These are phyloP conservation scores for Frankliniella fusca DNA, from an alignment of 2,888 invertebrate species.

Conservation along the genomic window DNA sequence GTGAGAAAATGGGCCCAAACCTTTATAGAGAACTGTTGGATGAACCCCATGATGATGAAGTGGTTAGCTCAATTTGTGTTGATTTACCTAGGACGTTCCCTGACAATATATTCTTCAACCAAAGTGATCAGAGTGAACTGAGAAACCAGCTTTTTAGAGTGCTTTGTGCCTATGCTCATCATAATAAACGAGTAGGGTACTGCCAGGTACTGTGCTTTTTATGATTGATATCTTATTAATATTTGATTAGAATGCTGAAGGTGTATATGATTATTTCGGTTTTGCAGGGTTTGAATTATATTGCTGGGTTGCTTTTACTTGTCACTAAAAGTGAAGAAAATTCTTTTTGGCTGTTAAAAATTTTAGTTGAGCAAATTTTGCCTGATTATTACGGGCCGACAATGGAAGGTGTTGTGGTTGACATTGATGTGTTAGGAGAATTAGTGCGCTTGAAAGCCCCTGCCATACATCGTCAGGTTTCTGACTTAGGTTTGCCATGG, in stretches of 20 bases:
- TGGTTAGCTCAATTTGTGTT: conserved; percentile 77
- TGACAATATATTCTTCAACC: conserved; percentile 85
- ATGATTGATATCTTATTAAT: background rate
- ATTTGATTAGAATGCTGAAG: conserved; percentile 26
- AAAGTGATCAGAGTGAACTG: conserved; percentile 58
- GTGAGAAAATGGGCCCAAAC: conserved; percentile 51
- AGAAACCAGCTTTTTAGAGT: conserved; percentile 78
- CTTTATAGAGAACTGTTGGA: conserved; percentile 58
- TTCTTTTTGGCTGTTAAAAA: conserved; percentile 88
- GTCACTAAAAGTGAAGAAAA: conserved; percentile 86
- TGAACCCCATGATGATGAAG: conserved; percentile 63
- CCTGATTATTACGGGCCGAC: conserved; percentile 84
- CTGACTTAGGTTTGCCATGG: conserved; percentile 73
- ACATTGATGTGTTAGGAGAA: conserved; percentile 85
- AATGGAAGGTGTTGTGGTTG: conserved; percentile 84
- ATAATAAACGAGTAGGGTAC: conserved; percentile 82
- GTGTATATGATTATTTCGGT: conserved; percentile 1
- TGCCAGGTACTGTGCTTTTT: conserved; percentile 61
- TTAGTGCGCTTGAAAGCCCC: conserved; percentile 55
- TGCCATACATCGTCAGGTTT: background rate
- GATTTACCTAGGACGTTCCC: conserved; percentile 93
- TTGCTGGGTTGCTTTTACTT: conserved; percentile 78
- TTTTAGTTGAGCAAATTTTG: conserved; percentile 78
- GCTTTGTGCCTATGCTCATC: conserved; percentile 81
- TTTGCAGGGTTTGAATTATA: conserved; percentile 81